Evolutionary conservation across 2,888 invertebrate species (phyloP), one percentile per base, ranked within the genome.

Genomic region (Gasteruption jaculator): DNA sequence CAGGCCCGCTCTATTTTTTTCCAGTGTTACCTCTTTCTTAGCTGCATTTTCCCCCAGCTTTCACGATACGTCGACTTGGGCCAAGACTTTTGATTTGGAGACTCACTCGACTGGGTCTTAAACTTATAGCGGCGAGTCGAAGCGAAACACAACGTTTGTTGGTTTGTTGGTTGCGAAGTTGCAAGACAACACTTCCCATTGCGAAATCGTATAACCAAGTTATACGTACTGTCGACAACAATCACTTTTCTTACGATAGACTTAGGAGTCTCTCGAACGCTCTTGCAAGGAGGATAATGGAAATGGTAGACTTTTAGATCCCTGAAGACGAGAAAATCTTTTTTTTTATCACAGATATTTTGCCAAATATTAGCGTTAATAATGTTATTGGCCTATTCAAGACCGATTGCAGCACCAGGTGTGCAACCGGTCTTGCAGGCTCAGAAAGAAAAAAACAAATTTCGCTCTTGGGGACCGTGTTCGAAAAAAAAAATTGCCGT

Each of bases 181-280:
- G 61, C 61, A 58, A 63, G 63, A 65, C 60, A 58, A 65, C 60
- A 69, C 68, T 69, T 69, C 69, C 68, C 63, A 69, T 69, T 69
- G 63, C 68, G 58, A 67, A 65, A 68, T 50, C 50, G 52, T 49
- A 41, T 49, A 27, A 35, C 19, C 19, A 8, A 20, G 16, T 21
- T 21, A 22, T 24, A 34, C 18, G 41, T 39, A 45, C 44, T 46
- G 57, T 58, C 61, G 58, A 63, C 64, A 68, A 69, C 66, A 65
- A 69, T 68, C 64, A 65, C 60, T 58, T n/a, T n/a, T 61, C 61
- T 64, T 63, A 59, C 58, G 58, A 52, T 58, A 57, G 51, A 46
- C 50, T n/a, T n/a, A n/a, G n/a, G n/a, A 53, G 47, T 53, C 51
- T 50, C 53, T 53, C 46, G 53, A 55, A 53, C 52, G 41, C 45